phyloP scores from a whole-genome alignment of 2,797 vertebrate genomes.

The Pelobates cultripes region DNA sequence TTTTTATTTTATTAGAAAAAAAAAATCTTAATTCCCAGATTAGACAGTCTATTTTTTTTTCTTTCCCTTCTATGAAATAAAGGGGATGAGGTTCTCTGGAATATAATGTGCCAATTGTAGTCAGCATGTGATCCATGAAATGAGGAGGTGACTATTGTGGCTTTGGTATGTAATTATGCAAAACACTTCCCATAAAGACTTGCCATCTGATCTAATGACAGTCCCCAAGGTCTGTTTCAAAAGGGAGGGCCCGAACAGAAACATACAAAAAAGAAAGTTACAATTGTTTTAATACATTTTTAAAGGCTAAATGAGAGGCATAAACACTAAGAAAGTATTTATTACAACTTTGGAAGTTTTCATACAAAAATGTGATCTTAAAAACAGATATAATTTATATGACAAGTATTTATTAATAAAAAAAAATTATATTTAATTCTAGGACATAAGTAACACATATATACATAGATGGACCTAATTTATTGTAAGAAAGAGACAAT shows the following conservation, averaged over 20 bases:
- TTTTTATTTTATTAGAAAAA: conserved; percentile 45
- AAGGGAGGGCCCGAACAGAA: conserved; percentile 82
- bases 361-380: too few relatives aligned
- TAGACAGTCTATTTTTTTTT: conserved; percentile 82
- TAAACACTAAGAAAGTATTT: conserved; percentile 56
- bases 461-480: too few relatives aligned
- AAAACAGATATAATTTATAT: too few relatives aligned
- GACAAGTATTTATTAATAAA: too few relatives aligned
- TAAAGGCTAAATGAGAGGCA: conserved; percentile 61
- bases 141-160: conserved; percentile 98
- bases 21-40: conserved; percentile 85
- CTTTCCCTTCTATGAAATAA: conserved; percentile 76
- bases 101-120: conserved; percentile 99
- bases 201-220: conserved; percentile 99
- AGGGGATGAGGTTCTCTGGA: conserved; percentile 92
- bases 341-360: too few relatives aligned
- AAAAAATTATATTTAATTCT: too few relatives aligned
- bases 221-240: conserved; percentile 91
- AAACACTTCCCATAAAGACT: conserved; percentile 99
- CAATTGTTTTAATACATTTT: conserved; percentile 79
- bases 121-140: conserved; percentile 99
- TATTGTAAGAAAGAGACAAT: too few relatives aligned
- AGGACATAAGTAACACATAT: too few relatives aligned
- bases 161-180: conserved; percentile 99
- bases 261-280: conserved; percentile 76